phyloP scores from a whole-genome alignment of 2,113 vertebrate species.

The Amazona vittata region DNA sequence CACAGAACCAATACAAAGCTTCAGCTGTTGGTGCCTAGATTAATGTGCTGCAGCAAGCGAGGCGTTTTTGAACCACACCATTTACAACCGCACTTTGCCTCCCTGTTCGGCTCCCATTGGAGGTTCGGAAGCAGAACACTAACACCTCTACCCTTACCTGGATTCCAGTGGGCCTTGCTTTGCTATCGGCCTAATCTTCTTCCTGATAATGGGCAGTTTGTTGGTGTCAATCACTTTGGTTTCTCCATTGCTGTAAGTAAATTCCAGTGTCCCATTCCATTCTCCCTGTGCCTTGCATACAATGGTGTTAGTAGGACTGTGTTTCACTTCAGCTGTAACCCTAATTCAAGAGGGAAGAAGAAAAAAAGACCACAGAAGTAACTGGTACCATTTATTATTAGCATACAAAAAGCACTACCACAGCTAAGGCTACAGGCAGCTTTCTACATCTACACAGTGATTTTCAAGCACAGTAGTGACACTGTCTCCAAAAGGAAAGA shows the following conservation, averaged over 20 bases:
- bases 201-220: conserved; percentile 84
- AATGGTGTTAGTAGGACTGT: conserved; percentile 88
- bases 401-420: background rate
- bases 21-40: background rate
- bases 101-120: rapidly evolving
- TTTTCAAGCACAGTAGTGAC: background rate
- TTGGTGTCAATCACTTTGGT: conserved; percentile 91
- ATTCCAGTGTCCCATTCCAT: conserved; percentile 93
- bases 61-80: background rate
- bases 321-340: conserved; percentile 93
- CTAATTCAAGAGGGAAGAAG: conserved; percentile 55
- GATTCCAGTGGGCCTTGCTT: conserved; percentile 88
- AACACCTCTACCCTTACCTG: conserved; percentile 73
- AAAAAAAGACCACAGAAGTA: background rate
- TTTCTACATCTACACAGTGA: background rate
- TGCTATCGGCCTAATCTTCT: conserved; percentile 85
- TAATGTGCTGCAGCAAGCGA: background rate
- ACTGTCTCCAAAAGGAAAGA: background rate
- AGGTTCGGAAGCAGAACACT: background rate
- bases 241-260: conserved; percentile 91
- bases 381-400: background rate
- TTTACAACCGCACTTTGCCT: background rate
- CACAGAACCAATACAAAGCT: background rate
- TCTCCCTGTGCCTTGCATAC: conserved; percentile 95
- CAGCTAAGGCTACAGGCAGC: background rate